Conservation (phyloP, 2,888 invertebrate genomes). For the Chesias legatella region DNA sequence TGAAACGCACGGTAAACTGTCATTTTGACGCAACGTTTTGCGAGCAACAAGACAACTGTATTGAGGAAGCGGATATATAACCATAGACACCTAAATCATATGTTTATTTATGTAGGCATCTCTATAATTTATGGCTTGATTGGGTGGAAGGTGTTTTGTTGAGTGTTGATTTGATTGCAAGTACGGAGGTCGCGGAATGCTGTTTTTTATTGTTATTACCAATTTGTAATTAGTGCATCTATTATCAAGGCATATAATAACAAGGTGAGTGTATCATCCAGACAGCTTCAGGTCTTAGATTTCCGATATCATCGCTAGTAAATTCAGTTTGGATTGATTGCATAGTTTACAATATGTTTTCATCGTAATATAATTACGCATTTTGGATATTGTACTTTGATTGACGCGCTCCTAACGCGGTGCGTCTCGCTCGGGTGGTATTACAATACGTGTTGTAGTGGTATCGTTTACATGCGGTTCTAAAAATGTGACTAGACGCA, state of each 20-base stretch:
- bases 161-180: constrained; percentile 59
- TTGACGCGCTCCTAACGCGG: constrained; percentile 32
- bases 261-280: constrained; percentile 52
- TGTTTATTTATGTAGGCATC: constrained; percentile 75
- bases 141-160: constrained; percentile 73
- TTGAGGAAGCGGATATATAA: constrained; percentile 41
- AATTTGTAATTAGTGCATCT: constrained; percentile 60
- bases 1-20: too few relatives aligned
- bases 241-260: constrained; percentile 43
- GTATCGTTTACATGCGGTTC: constrained; percentile 76
- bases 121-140: constrained; percentile 72
- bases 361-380: constrained; percentile 52
- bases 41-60: constrained; percentile 13
- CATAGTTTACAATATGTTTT: constrained; percentile 39
- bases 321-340: constrained; percentile 33
- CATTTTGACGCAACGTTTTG: too few relatives aligned
- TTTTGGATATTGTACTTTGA: constrained; percentile 49
- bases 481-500: constrained; percentile 74
- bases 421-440: constrained; percentile 34
- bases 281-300: constrained; percentile 2
- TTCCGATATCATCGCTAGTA: constrained; percentile 6
- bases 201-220: constrained; percentile 69
- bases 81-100: constrained; percentile 59
- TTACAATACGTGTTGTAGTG: constrained; percentile 39
- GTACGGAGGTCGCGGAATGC: constrained; percentile 72